These are phyloP conservation scores for cattle (Bos taurus) DNA, from an alignment of 2,113 vertebrate genomes.

Conservation along the genomic window DNA sequence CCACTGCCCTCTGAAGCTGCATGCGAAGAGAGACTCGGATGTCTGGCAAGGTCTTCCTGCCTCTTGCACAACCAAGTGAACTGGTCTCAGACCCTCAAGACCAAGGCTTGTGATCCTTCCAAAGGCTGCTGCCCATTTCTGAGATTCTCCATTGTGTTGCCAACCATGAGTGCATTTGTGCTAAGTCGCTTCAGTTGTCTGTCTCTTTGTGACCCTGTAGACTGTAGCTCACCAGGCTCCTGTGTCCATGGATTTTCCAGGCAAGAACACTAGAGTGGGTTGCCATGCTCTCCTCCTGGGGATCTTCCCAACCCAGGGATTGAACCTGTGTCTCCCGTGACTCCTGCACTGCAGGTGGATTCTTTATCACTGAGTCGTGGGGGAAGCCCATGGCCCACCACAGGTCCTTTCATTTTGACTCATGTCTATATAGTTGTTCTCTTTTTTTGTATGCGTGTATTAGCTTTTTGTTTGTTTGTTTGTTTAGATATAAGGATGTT, in stretches of 20 bases:
- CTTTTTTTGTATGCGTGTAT: neutral
- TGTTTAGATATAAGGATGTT: neutral
- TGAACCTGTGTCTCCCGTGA: neutral
- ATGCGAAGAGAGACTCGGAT: neutral
- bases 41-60: neutral
- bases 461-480: neutral
- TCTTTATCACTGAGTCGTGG: neutral
- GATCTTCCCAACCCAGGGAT: neutral
- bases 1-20: neutral
- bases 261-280: neutral
- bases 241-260: neutral
- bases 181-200: neutral
- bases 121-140: neutral
- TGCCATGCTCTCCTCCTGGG: neutral
- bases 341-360: neutral
- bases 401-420: neutral
- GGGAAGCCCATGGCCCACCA: neutral
- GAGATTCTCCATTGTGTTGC: neutral
- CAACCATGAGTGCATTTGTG: accelerated
- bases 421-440: neutral
- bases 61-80: neutral
- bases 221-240: neutral
- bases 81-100: neutral
- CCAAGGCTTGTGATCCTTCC: neutral
- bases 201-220: neutral